A percentile compares a stretch with the other conserved stretches of the same genome.
Evolutionary conservation across 2,113 vertebrate genomes (phyloP).

Genomic region (Panthera leo): DNA sequence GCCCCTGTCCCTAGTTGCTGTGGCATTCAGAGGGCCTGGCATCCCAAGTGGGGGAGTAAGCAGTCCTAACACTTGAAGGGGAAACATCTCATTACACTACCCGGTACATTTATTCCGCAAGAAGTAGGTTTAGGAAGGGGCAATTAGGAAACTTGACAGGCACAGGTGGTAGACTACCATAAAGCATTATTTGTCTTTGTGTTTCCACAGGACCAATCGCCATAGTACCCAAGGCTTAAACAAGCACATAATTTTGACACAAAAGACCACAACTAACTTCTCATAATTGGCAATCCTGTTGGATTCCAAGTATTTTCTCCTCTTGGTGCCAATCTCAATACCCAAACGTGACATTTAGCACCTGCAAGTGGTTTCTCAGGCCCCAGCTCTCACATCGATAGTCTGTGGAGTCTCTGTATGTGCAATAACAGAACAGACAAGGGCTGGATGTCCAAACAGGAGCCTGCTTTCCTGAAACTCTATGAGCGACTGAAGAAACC

Average conservation of each 20-base stretch:
- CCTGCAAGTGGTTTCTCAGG: not conserved
- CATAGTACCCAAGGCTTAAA: conserved; percentile 24
- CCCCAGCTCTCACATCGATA: not conserved
- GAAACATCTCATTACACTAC: conserved; percentile 51
- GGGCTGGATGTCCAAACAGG: not conserved
- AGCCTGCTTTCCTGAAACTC: not conserved
- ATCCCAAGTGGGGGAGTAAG: not conserved
- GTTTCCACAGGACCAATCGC: conserved; percentile 29
- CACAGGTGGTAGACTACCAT: conserved; percentile 37
- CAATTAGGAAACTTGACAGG: conserved; percentile 3
- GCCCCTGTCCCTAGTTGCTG: not conserved
- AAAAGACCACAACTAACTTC: conserved; percentile 47
- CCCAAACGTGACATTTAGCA: conserved; percentile 14
- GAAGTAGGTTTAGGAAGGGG: not conserved
- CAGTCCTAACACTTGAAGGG: not conserved
- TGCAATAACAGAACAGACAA: not conserved
- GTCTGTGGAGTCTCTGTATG: not conserved
- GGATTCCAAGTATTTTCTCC: conserved; percentile 22
- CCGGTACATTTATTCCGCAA: not conserved
- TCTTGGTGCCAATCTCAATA: not conserved
- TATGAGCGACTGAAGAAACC: not conserved
- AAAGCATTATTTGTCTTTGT: conserved; percentile 40
- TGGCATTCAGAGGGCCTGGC: not conserved
- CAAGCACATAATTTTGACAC: conserved; percentile 57
- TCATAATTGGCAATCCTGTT: conserved; percentile 10